phyloP scores from a whole-genome alignment of 2,113 vertebrate species.

The Fukomys damarensis region DNA sequence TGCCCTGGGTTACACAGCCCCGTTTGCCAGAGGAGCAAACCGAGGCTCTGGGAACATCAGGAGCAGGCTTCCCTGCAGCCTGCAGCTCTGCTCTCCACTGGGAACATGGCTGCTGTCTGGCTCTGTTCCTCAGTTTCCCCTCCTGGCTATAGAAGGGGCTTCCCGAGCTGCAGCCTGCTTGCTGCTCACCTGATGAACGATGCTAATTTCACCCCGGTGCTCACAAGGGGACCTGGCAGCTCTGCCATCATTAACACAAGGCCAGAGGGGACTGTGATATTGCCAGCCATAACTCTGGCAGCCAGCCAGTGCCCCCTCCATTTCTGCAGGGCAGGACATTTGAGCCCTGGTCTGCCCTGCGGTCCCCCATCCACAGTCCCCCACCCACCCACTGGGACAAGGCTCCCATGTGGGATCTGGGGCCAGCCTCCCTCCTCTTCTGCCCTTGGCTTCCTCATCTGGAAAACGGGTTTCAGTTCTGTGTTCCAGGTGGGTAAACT shows the following conservation, averaged over 20 bases:
- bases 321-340: neutral
- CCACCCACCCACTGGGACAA: too few relatives aligned
- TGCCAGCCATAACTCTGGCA: neutral
- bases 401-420: neutral
- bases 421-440: neutral
- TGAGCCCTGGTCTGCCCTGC: neutral
- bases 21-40: neutral
- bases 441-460: neutral
- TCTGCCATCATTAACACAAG: neutral
- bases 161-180: neutral
- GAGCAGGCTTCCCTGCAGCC: accelerated
- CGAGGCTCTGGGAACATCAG: neutral
- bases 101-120: neutral
- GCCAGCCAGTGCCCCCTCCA: neutral
- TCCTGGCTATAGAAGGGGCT: neutral
- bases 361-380: neutral
- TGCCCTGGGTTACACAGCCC: too few relatives aligned
- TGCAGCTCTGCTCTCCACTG: neutral
- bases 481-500: neutral
- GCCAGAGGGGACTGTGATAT: neutral
- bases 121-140: constrained; percentile 46
- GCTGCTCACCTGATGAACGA: neutral
- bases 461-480: neutral
- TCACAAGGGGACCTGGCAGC: neutral
- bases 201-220: neutral